Evolutionary conservation across 2,797 vertebrate genomes (phyloP).

Genomic region (Delichon dasypus): DNA sequence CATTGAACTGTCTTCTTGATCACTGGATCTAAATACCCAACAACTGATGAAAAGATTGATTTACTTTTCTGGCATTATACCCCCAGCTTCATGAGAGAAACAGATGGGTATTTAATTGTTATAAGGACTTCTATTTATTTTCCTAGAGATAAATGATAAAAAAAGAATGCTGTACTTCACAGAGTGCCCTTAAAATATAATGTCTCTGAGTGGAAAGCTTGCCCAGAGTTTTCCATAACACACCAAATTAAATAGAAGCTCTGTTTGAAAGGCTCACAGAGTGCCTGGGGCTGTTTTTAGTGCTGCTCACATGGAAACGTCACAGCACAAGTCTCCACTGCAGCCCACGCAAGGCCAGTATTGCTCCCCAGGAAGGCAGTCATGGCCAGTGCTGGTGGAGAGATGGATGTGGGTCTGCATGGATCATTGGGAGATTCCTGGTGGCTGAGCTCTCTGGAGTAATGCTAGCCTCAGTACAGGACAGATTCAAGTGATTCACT

Average conservation of each 20-base stretch:
- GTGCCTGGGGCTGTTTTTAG: slow-evolving; percentile 35
- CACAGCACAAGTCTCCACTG: neutral
- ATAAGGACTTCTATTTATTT: neutral
- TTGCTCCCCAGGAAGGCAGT: neutral
- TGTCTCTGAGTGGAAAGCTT: neutral
- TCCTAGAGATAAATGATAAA: neutral
- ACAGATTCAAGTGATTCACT: neutral
- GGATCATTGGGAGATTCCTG: neutral
- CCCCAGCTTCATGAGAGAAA: neutral
- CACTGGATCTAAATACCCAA: neutral
- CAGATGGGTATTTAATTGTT: slow-evolving; percentile 6
- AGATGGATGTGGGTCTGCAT: neutral
- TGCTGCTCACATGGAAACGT: neutral
- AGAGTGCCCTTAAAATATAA: neutral
- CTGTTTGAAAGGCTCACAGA: neutral
- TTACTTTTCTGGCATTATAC: neutral
- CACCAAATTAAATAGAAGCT: neutral
- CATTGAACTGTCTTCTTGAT: neutral
- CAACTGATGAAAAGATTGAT: neutral
- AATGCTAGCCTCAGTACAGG: neutral
- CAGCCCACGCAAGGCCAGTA: neutral
- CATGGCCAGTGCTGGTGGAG: neutral
- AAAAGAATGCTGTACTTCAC: neutral
- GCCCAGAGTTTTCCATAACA: slow-evolving; percentile 23
- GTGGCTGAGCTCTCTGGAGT: neutral